Evolutionary conservation across 2,888 invertebrate genomes (phyloP), one percentile per base, ranked within the genome.

Genomic region (Dascillus cervinus): DNA sequence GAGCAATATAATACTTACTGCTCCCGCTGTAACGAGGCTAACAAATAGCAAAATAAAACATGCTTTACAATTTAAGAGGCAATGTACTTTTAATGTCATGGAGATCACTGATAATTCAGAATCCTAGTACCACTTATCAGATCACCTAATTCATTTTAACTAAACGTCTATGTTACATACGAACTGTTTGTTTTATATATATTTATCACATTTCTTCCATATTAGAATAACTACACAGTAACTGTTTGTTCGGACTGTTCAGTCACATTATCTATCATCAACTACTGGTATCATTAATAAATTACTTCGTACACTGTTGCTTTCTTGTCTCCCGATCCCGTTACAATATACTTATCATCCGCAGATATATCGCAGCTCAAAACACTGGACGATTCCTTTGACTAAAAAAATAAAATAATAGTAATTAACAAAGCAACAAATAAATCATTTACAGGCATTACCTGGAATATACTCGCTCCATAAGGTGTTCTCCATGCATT

Each of bases 401-500:
- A 85, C 84, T 85, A 75, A 32, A 72, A 30, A 46, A 55, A 30
- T 46, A 55, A 41, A 61, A 55, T 42, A 58, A 49, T 47, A 36
- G 29, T 31, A 19, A 3, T 14, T 23, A 25, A 26, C 3, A 4
- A 28, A 22, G 31, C 17, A 37, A 24, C 14, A 22, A 31, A 9
- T 8, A 9, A 24, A 19, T 28, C 20, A 4, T 2, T 3, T 11
- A 2, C 15, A 20, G 21, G n/a, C 17, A 22, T 13, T 56, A 89
- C 89, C 82, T 90, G 90, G 77, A 92, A 91, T 70, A 94, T 90
- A 55, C 87, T 88, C 41, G 91, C 90, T 30, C 92, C 92, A 55
- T 91, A 91, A 1, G 94, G 94, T 51, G 92, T 90, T 61, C 91
- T 77, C 92, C 92, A 95, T 20, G 90, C 90, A 65, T 94, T 91